phyloP scores from a whole-genome alignment of 1,140 invertebrate species.

The Leptonema lineaticorne region DNA sequence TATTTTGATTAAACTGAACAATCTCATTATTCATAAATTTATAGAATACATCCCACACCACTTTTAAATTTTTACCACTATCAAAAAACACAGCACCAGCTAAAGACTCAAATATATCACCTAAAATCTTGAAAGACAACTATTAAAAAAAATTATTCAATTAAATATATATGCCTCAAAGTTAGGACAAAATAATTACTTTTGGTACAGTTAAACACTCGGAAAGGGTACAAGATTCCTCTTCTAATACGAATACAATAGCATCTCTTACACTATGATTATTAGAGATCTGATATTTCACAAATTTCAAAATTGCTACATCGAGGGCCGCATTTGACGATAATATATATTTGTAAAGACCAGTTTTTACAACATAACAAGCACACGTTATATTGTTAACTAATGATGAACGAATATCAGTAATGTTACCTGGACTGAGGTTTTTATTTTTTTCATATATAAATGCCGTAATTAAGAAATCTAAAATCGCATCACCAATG shows the following conservation, averaged over 20 bases:
- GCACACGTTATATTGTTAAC: constrained; percentile 97
- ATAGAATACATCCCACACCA: constrained; percentile 83
- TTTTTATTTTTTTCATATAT: constrained; percentile 74
- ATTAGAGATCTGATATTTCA: constrained; percentile 54
- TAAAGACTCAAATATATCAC: constrained; percentile 91
- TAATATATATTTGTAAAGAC: constrained; percentile 74
- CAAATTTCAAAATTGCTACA: constrained; percentile 75
- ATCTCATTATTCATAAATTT: constrained; percentile 73
- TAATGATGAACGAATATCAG: constrained; percentile 88
- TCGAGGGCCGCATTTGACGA: constrained; percentile 64
- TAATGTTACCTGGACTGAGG: constrained; percentile 81
- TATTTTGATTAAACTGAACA: constrained; percentile 71
- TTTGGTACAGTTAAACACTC: constrained; percentile 89
- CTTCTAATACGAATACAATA: constrained; percentile 66
- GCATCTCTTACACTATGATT: constrained; percentile 48
- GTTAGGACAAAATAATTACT: constrained; percentile 48
- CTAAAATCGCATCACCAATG: constrained; percentile 92
- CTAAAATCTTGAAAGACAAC: constrained; percentile 58
- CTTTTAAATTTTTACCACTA: constrained; percentile 71
- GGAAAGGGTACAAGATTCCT: constrained; percentile 65
- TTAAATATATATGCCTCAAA: neutral
- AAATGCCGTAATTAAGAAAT: constrained; percentile 87
- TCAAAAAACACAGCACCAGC: constrained; percentile 93
- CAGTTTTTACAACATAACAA: constrained; percentile 81
- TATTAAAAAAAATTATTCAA: neutral